phyloP scores from a whole-genome alignment of 2,888 invertebrate genomes.

The Pseudococcus longispinus region DNA sequence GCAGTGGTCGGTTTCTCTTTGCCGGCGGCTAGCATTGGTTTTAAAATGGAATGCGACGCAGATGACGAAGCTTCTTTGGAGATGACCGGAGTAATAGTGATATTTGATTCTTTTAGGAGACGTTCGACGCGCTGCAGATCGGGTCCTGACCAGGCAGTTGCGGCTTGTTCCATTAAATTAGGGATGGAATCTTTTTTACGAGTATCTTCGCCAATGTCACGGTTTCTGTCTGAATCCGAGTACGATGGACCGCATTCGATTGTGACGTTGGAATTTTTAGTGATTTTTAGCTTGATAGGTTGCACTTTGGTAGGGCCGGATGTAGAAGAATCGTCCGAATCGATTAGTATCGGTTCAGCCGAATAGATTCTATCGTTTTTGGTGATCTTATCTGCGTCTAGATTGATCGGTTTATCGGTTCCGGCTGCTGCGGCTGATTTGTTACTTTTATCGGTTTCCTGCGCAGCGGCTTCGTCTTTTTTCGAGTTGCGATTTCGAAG shows the following conservation, averaged over 20 bases:
- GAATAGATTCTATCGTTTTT: not conserved
- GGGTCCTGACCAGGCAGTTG: constrained; percentile 44
- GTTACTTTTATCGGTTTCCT: not conserved
- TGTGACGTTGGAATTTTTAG: constrained; percentile 41
- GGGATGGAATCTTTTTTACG: constrained; percentile 38
- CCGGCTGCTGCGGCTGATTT: not conserved
- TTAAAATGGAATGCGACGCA: not conserved
- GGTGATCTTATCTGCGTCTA: not conserved
- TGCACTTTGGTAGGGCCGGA: constrained; percentile 3
- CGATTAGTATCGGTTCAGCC: not conserved
- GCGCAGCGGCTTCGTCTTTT: not conserved
- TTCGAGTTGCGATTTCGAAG: not conserved
- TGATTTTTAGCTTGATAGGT: constrained; percentile 43
- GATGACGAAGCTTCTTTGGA: not conserved
- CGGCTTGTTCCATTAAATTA: constrained; percentile 8
- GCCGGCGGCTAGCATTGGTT: not conserved
- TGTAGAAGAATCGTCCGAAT: not conserved
- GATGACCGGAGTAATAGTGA: constrained; percentile 58
- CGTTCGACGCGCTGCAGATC: constrained; percentile 57
- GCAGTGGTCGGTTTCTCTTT: constrained; percentile 2
- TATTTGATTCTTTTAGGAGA: constrained; percentile 58
- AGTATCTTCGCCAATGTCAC: not conserved
- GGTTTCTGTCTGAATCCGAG: not conserved
- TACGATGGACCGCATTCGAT: constrained; percentile 18
- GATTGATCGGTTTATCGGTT: not conserved